Evolutionary conservation across 2,797 vertebrate genomes (phyloP).

Genomic region (Chloroceryle amazona): DNA sequence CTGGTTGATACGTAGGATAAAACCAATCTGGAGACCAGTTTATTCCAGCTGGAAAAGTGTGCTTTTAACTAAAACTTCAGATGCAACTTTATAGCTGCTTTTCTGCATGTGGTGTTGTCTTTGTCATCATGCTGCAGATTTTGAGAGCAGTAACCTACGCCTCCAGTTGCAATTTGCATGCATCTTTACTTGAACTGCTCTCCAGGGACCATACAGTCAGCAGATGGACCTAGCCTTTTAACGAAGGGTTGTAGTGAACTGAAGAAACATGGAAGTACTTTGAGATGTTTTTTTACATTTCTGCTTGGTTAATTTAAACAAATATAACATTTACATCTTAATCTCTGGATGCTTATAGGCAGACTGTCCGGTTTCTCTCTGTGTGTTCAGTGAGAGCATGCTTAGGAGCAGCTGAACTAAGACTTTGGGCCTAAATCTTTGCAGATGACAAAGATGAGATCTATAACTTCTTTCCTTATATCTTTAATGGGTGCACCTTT

Average conservation of each 20-base stretch:
- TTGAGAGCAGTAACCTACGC: background rate
- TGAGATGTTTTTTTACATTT: background rate
- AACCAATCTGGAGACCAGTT: background rate
- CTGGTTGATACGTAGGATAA: too few species aligned
- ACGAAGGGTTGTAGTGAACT: background rate
- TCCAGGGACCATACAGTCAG: background rate
- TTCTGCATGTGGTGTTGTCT: fast-evolving
- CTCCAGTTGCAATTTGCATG: fast-evolving
- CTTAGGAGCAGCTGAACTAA: background rate
- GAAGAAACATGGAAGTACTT: background rate
- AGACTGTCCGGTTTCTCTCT: background rate
- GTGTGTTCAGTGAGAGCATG: background rate
- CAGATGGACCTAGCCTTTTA: background rate
- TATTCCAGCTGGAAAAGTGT: fast-evolving
- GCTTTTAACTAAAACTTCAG: background rate
- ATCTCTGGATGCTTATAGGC: background rate
- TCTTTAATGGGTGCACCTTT: background rate
- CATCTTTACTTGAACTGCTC: background rate
- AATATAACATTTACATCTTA: background rate
- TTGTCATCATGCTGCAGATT: background rate
- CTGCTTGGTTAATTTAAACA: background rate
- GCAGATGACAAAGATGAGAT: background rate
- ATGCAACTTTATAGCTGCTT: background rate
- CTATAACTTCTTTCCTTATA: background rate
- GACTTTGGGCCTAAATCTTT: background rate